Evolutionary conservation across 2,113 vertebrate species (phyloP).

Genomic region (Platysteira castanea): DNA sequence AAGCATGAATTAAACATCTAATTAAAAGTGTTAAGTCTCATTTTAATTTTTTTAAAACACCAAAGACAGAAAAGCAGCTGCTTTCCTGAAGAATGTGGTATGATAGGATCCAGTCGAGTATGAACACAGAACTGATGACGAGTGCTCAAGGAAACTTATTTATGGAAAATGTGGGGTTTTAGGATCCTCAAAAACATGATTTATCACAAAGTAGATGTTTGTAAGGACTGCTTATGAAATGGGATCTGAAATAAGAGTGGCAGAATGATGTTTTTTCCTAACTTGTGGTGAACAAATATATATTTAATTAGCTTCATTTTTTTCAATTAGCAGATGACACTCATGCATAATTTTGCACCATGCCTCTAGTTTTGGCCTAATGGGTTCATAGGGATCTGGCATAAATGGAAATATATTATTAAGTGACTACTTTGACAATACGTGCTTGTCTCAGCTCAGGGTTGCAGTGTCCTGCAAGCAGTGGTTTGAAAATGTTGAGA

Average conservation of each 20-base stretch:
- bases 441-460: neutral
- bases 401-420: neutral
- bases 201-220: neutral
- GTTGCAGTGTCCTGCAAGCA: neutral
- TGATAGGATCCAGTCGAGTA: neutral
- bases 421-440: neutral
- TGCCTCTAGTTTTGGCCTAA: neutral
- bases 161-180: neutral
- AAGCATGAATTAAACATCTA: conserved; percentile 68
- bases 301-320: neutral
- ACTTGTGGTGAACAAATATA: neutral
- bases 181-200: neutral
- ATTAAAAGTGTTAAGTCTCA: conserved; percentile 63
- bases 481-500: neutral
- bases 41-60: conserved; percentile 53
- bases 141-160: neutral
- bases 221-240: neutral
- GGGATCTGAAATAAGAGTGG: neutral
- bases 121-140: neutral
- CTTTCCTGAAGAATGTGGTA: neutral
- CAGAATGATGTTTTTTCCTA: neutral
- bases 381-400: neutral
- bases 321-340: neutral
- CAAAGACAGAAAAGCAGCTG: conserved; percentile 46
- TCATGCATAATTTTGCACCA: neutral